Evolutionary conservation across 2,113 vertebrate genomes (phyloP).

Genomic region (Pardalotus punctatus): DNA sequence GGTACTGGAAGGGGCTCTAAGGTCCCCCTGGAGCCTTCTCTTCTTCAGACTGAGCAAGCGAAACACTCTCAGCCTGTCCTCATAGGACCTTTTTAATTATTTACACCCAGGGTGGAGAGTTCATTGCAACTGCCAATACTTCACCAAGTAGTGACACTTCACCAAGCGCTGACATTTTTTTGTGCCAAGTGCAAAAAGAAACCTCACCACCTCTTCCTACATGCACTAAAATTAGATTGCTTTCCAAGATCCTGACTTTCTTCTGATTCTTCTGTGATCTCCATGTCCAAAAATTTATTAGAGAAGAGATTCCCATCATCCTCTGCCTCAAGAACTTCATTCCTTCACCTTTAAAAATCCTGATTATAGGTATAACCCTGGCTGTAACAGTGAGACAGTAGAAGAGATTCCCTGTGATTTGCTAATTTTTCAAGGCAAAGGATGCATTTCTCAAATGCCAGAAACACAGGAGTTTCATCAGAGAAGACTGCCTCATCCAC

Average conservation of each 20-base stretch:
- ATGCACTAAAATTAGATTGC: slow-evolving; percentile 24
- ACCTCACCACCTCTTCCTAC: neutral
- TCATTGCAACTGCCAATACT: neutral
- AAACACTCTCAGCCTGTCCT: neutral
- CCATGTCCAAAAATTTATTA: neutral
- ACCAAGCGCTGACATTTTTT: no score
- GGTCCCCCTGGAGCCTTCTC: neutral
- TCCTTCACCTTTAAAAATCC: slow-evolving; percentile 9
- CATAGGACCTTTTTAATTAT: neutral
- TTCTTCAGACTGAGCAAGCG: neutral
- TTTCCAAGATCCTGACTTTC: neutral
- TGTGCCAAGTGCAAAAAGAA: slow-evolving; percentile 25
- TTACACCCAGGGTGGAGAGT: neutral
- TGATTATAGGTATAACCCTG: slow-evolving; percentile 25
- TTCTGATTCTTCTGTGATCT: slow-evolving; percentile 2
- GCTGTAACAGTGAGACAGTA: slow-evolving; percentile 12
- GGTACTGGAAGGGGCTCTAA: neutral
- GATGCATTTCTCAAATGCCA: neutral
- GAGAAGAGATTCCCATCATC: slow-evolving; percentile 3
- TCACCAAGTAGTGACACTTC: no score
- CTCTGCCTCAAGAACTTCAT: neutral
- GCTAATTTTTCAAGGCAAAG: slow-evolving; percentile 5
- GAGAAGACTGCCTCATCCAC: neutral
- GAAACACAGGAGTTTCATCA: neutral
- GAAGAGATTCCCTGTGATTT: neutral